phyloP scores from a whole-genome alignment of 2,888 invertebrate species.

The Leucophenga montana region DNA sequence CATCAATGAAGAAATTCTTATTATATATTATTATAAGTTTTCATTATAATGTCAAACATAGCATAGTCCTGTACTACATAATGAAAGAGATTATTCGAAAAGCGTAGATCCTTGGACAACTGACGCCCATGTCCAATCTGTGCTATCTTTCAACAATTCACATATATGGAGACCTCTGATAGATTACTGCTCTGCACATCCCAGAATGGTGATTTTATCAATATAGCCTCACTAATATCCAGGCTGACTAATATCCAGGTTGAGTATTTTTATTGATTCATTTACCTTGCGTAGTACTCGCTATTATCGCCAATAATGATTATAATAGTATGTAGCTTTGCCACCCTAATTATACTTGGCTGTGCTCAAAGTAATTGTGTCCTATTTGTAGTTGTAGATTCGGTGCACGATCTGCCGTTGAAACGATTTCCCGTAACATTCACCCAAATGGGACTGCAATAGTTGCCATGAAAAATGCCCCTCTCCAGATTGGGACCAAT shows the following conservation, averaged over 20 bases:
- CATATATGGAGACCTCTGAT: slow-evolving; percentile 90
- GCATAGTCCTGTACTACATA: slow-evolving; percentile 93
- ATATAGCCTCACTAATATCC: slow-evolving; percentile 85
- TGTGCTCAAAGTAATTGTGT: slow-evolving; percentile 87
- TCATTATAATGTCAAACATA: slow-evolving; percentile 97
- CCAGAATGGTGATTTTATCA: slow-evolving; percentile 88
- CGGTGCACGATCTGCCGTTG: slow-evolving; percentile 75
- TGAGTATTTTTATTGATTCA: slow-evolving; percentile 86
- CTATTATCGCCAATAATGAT: slow-evolving; percentile 89
- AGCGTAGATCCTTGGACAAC: slow-evolving; percentile 92
- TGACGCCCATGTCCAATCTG: slow-evolving; percentile 92
- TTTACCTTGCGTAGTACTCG: slow-evolving; percentile 90
- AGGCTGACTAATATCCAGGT: slow-evolving; percentile 87
- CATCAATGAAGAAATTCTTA: slow-evolving; percentile 84
- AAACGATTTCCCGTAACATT: slow-evolving; percentile 96
- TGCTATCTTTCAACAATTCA: slow-evolving; percentile 88
- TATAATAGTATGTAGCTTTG: slow-evolving; percentile 88
- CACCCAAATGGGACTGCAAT: slow-evolving; percentile 87
- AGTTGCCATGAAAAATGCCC: slow-evolving; percentile 94
- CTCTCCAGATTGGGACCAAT: slow-evolving; percentile 90
- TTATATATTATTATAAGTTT: slow-evolving; percentile 96
- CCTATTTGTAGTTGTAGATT: slow-evolving; percentile 83
- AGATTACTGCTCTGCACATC: slow-evolving; percentile 89
- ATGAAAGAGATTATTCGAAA: slow-evolving; percentile 97
- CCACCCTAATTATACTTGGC: slow-evolving; percentile 85